Percentiles rank a stretch among this genome's conserved stretches.
Evolutionary conservation across 2,113 vertebrate genomes (phyloP).

Genomic region (Urocitellus parryii): DNA sequence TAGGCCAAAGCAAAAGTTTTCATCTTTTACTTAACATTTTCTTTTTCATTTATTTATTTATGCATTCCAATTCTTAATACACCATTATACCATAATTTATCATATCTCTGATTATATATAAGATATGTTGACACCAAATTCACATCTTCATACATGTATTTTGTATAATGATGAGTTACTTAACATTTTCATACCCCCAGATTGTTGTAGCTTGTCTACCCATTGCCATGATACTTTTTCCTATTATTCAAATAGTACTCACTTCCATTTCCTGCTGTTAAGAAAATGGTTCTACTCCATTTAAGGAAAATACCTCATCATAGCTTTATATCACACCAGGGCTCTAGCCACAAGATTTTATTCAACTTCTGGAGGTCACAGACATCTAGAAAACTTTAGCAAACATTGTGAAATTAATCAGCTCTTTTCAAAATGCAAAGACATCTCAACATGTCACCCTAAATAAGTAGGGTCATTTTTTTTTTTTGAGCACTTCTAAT

Average conservation of each 20-base stretch:
- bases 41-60: neutral
- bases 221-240: conserved; percentile 29
- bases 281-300: conserved; percentile 54
- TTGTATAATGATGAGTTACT: neutral
- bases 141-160: too few species aligned
- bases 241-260: conserved; percentile 60
- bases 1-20: conserved; percentile 26
- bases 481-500: conserved; percentile 40
- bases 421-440: conserved; percentile 57
- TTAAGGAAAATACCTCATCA: conserved; percentile 61
- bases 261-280: conserved; percentile 53
- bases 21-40: conserved; percentile 37
- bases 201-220: conserved; percentile 28
- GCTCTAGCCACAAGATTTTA: conserved; percentile 51
- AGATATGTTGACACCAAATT: too few species aligned
- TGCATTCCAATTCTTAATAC: too few species aligned
- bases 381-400: conserved; percentile 54
- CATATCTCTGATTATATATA: too few species aligned
- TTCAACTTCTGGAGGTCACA: conserved; percentile 46
- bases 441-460: conserved; percentile 37
- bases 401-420: conserved; percentile 48
- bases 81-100: too few species aligned
- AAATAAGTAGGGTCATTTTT: conserved; percentile 33
- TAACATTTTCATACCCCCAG: conserved; percentile 41
- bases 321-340: conserved; percentile 34